Evolutionary conservation across 2,797 vertebrate genomes (phyloP), one percentile per base, ranked within the genome.

Genomic region (Crenichthys baileyi): DNA sequence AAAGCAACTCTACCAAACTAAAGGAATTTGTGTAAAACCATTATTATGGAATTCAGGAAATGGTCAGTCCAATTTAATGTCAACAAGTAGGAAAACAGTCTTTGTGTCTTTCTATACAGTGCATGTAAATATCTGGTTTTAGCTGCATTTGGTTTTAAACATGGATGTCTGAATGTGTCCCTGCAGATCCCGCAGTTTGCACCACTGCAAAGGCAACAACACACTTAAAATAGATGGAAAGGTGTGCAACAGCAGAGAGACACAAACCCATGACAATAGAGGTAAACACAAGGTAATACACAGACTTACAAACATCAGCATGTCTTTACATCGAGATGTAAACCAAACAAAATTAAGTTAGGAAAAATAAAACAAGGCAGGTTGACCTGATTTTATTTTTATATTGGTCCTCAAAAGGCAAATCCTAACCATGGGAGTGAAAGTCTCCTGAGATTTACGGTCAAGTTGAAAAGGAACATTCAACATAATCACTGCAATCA

Each of bases 401-500:
- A 29, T 22, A 72, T 36, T 8, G 15, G 20, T 24, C 7, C 5
- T 50, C 1, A 55, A 24, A 22, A 55, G 63, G 16, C 7, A 36
- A 60, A 75, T 39, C 36, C 39, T 22, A 58, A 68, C 24, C 48
- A 24, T 31, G 24, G 50, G 16, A 39, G 75, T 39, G 51, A 72
- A 77, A 72, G 48, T 72, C 58, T 46, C 56, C 13, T 24, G 48
- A 58, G 50, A 72, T 58, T 72, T 73, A 41, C 29, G 20, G 29
- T 12, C n/a, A 61, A 7, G 46, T n/a, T 55, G 16, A 67, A 58
- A 44, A 15, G 50, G 50, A 75, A 67, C 60, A 68, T 58, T 70
- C 50, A 12, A n/a, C 71, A 31, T 51, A 73, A 73, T 65, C 74
- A 56, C 65, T 51, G 65, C n/a, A 77, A 81, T 77, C 75, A 51